These are phyloP conservation scores for Cladopsammia gracilis DNA, from an alignment of 64 coral and sea anemone genomes.

Conservation along the genomic window DNA sequence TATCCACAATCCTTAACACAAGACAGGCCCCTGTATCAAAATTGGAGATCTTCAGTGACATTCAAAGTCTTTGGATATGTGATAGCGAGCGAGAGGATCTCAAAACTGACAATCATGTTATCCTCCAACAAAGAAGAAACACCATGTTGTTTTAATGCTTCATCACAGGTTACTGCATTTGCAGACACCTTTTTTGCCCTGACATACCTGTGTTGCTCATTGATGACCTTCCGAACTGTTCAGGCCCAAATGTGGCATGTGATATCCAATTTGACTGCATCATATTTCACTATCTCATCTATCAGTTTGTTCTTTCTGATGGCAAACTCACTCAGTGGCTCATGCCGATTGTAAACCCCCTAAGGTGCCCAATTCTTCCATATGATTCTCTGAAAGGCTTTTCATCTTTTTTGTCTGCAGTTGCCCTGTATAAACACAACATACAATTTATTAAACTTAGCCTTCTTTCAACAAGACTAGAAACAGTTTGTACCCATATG, in stretches of 20 bases:
- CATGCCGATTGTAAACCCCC: too few species aligned
- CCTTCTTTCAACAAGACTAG: too few species aligned
- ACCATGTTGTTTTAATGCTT: neutral
- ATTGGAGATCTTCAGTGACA: constrained; percentile 64
- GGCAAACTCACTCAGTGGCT: constrained; percentile 13
- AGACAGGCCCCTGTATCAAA: neutral
- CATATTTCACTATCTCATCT: too few species aligned
- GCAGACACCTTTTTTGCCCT: neutral
- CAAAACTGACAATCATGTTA: neutral
- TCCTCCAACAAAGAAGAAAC: constrained; percentile 43
- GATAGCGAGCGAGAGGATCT: neutral
- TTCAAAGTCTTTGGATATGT: constrained; percentile 18
- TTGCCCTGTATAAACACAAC: too few species aligned
- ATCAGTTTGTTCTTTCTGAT: neutral
- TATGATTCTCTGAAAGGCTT: too few species aligned
- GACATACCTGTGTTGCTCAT: neutral
- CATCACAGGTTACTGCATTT: neutral
- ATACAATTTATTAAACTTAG: too few species aligned
- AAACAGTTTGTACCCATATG: too few species aligned
- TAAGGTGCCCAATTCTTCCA: too few species aligned
- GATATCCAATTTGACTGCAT: too few species aligned
- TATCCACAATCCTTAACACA: constrained; percentile 57
- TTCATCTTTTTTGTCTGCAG: too few species aligned
- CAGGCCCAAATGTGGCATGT: constrained; percentile 59
- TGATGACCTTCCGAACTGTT: constrained; percentile 39